These are phyloP conservation scores for Selenia dentaria DNA, from an alignment of 2,888 invertebrate species.

Conservation along the genomic window DNA sequence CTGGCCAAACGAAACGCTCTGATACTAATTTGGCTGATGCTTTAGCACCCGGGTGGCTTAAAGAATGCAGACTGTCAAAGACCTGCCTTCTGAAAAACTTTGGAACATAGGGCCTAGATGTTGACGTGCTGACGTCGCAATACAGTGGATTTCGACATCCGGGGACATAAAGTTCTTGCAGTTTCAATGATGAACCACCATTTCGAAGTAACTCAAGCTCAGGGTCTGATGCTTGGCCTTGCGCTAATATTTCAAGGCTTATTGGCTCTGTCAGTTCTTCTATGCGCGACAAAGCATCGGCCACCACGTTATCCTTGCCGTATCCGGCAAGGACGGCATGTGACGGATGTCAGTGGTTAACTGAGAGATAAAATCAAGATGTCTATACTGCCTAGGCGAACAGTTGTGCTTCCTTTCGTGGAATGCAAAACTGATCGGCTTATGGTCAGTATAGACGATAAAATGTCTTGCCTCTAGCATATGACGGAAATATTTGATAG, in stretches of 20 bases:
- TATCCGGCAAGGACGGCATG: no score
- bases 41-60: slow-evolving; percentile 36
- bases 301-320: slow-evolving; percentile 37
- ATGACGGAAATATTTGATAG: slow-evolving; percentile 15
- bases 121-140: slow-evolving; percentile 33
- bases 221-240: slow-evolving; percentile 22
- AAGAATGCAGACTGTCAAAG: slow-evolving; percentile 35
- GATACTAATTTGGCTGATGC: slow-evolving; percentile 37
- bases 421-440: slow-evolving; percentile 47
- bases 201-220: slow-evolving; percentile 22
- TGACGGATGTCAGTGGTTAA: slow-evolving; percentile 32
- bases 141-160: slow-evolving; percentile 25
- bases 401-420: slow-evolving; percentile 33
- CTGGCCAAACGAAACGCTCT: slow-evolving; percentile 52
- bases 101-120: slow-evolving; percentile 34
- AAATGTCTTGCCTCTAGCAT: no score
- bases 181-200: slow-evolving; percentile 1
- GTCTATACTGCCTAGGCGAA: no score
- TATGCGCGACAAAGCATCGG: slow-evolving; percentile 41
- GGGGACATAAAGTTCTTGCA: slow-evolving; percentile 15
- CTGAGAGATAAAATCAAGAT: slow-evolving; percentile 33
- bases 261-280: slow-evolving; percentile 24
- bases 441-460: no score
- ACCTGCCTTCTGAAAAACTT: slow-evolving; percentile 24
- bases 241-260: slow-evolving; percentile 11